Evolutionary conservation across 2,113 vertebrate species (phyloP), one percentile per base, ranked within the genome.

Genomic region (Hydrolagus affinis): DNA sequence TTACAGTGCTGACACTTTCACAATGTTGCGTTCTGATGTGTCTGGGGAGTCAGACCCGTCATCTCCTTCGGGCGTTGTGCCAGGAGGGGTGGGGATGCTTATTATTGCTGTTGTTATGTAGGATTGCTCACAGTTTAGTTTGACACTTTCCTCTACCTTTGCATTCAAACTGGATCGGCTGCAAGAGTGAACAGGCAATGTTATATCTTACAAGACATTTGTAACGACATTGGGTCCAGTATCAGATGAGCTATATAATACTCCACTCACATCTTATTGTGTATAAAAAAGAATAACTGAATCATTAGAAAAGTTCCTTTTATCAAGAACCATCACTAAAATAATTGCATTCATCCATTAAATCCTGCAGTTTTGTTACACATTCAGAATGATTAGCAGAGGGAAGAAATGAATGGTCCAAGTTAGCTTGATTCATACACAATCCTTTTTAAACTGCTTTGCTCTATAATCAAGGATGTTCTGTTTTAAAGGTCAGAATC

Each of bases 91-190:
- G 0, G 95, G 94, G 92, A 94, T 93, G 93, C 94, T 95, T 91
- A 98, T 96, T 94, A 96, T 93, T 90, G 97, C 96, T 86, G 96
- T 94, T 56, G 95, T 96, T 90, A 96, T 91, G 73, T 97, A 96
- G 86, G 95, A 93, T 90, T 93, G 93, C 87, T 97, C 95, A 89
- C 95, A 96, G 94, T 98, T 98, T 91, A 97, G 93, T 88, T 95
- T 97, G 88, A 96, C 87, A 0, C 94, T 95, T 89, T 98, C 97
- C 89, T 97, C 95, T 86, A 96, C 93, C 90, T 96, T 96, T 91
- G 96, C 96, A 85, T 99, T 98, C 90, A 98, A 93, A 89, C 95
- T 96, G 94, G 96, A 96, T 87, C 96, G 95, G 89, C 98, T 99
- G 90, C 85, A 90, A 83, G 88, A 89, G 86, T 86, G 62, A 83